These are phyloP conservation scores for Antigone vipio DNA, from an alignment of 2,113 vertebrate species.

Conservation along the genomic window DNA sequence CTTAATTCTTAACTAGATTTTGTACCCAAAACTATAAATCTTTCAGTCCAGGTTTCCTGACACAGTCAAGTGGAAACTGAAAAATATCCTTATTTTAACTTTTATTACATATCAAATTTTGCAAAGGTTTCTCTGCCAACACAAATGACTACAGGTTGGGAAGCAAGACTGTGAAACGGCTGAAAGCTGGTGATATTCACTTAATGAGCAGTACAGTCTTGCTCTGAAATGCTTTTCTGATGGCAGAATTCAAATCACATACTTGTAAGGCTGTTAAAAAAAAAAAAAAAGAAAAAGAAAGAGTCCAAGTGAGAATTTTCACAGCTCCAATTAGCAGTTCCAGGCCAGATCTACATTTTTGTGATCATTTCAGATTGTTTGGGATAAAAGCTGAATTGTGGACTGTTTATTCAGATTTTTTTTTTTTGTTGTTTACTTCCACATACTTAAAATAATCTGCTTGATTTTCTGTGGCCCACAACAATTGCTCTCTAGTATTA, in stretches of 20 bases:
- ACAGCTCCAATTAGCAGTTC: neutral
- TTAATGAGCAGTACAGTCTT: neutral
- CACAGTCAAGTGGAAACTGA: slow-evolving; percentile 32
- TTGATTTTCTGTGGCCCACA: neutral
- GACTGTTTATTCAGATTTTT: neutral
- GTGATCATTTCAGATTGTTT: neutral
- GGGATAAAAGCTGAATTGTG: neutral
- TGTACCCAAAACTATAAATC: slow-evolving; percentile 46
- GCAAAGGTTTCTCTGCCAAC: slow-evolving; percentile 38
- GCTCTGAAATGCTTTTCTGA: neutral
- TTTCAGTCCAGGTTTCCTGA: slow-evolving; percentile 45
- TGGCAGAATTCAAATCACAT: neutral
- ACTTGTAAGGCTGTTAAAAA: neutral
- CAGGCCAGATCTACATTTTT: neutral
- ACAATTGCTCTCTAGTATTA: neutral
- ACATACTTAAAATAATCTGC: neutral
- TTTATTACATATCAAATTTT: slow-evolving; percentile 54
- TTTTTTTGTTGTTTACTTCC: neutral
- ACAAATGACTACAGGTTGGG: slow-evolving; percentile 53
- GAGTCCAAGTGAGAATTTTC: neutral
- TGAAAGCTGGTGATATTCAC: neutral
- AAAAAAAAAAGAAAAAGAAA: neutral
- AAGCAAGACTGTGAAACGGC: neutral
- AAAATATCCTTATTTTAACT: slow-evolving; percentile 51
- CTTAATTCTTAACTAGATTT: slow-evolving; percentile 36